phyloP scores from a whole-genome alignment of 2,113 vertebrate genomes.

The Bos indicus region DNA sequence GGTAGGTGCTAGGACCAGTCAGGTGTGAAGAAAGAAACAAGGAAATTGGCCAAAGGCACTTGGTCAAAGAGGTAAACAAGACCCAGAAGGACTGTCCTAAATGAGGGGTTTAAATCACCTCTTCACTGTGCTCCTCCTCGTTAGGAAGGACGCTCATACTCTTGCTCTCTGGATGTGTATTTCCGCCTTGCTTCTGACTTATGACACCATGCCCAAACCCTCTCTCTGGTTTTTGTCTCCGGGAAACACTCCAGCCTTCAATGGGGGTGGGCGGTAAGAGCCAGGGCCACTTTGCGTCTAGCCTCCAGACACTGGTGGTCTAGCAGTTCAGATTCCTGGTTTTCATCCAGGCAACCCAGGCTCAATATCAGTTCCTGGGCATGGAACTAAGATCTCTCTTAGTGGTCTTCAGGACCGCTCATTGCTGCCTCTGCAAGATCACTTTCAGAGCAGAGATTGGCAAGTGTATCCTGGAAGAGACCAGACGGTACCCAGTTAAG shows the following conservation, averaged over 20 bases:
- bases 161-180: neutral
- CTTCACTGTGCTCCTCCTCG: neutral
- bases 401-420: neutral
- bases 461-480: neutral
- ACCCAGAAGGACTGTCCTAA: neutral
- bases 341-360: neutral
- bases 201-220: neutral
- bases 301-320: neutral
- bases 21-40: neutral
- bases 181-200: neutral
- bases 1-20: neutral
- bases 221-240: neutral
- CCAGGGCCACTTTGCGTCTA: neutral
- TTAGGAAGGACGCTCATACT: neutral
- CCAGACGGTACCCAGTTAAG: neutral
- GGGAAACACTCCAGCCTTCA: neutral
- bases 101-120: neutral
- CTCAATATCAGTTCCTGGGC: neutral
- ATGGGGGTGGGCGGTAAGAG: accelerated
- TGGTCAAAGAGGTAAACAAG: neutral
- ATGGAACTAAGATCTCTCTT: neutral
- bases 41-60: neutral
- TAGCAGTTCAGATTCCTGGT: neutral
- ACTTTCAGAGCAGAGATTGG: neutral
- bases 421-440: neutral